Conservation (phyloP, 2,113 vertebrate genomes). For the Brachyistius frenatus region DNA sequence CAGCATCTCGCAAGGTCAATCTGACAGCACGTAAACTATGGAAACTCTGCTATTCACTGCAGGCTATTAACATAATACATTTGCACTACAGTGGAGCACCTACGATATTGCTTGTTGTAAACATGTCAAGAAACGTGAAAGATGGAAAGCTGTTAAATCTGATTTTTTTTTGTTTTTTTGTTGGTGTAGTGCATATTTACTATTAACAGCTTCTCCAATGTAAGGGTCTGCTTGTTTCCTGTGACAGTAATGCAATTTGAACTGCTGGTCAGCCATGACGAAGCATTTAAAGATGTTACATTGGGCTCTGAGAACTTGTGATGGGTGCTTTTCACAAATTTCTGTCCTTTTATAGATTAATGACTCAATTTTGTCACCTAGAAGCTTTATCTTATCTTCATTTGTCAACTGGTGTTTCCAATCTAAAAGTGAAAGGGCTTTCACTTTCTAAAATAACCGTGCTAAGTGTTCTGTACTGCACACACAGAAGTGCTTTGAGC, state of each 20-base stretch:
- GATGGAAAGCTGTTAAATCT: neutral
- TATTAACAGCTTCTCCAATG: neutral
- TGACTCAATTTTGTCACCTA: neutral
- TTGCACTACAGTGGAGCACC: neutral
- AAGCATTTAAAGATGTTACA: too few species aligned
- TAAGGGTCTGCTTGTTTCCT: neutral
- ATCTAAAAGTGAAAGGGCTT: too few species aligned
- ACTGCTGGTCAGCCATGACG: too few species aligned
- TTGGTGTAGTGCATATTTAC: neutral
- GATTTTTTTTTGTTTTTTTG: neutral
- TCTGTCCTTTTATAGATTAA: neutral
- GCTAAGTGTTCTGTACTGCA: too few species aligned
- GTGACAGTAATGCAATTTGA: too few species aligned
- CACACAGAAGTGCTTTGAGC: too few species aligned
- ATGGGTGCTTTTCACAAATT: neutral
- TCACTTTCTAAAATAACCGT: too few species aligned
- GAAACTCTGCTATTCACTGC: slow-evolving; percentile 31
- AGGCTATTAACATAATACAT: slow-evolving; percentile 42
- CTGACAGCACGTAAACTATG: slow-evolving; percentile 45
- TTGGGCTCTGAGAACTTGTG: too few species aligned
- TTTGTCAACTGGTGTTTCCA: too few species aligned
- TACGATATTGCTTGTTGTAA: neutral
- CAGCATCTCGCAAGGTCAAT: slow-evolving; percentile 72
- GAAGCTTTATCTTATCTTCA: too few species aligned
- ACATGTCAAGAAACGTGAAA: neutral